Percentiles rank a stretch among this genome's conserved stretches.
Conservation (phyloP, 2,113 vertebrate species). For the Trichechus manatus region DNA sequence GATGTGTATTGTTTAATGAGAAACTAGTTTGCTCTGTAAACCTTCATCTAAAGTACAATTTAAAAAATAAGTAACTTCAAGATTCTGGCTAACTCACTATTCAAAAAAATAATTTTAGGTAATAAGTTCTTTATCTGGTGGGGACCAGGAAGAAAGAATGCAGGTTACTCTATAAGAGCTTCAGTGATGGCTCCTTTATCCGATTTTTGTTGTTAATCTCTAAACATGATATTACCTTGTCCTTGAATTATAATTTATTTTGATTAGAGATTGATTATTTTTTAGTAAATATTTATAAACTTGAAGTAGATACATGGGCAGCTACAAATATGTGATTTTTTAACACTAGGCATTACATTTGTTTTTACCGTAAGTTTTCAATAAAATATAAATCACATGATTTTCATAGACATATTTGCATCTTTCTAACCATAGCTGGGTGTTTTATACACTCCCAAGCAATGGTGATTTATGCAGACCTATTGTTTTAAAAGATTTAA, state of each 20-base stretch:
- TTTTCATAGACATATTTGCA: slow-evolving; percentile 42
- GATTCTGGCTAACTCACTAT: slow-evolving; percentile 6
- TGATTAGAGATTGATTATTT: slow-evolving; percentile 74
- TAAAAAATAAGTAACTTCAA: background rate
- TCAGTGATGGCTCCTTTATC: slow-evolving; percentile 39
- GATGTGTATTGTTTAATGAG: too few relatives aligned
- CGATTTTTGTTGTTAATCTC: slow-evolving; percentile 76
- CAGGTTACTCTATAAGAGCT: slow-evolving; percentile 1
- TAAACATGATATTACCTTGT: slow-evolving; percentile 72
- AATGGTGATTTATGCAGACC: background rate
- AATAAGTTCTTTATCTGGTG: slow-evolving; percentile 30
- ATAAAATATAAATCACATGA: slow-evolving; percentile 49
- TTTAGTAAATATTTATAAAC: slow-evolving; percentile 74
- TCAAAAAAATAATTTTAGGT: slow-evolving; percentile 46
- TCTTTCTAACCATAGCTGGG: background rate
- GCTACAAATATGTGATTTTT: slow-evolving; percentile 55
- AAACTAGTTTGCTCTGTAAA: too few relatives aligned
- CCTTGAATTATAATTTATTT: slow-evolving; percentile 73
- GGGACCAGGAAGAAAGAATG: slow-evolving; percentile 25
- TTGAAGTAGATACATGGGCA: slow-evolving; percentile 62
- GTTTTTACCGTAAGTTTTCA: slow-evolving; percentile 39
- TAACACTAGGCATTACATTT: slow-evolving; percentile 54
- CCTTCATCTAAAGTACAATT: too few relatives aligned
- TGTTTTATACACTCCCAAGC: background rate
- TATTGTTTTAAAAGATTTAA: slow-evolving; percentile 32